Evolutionary conservation across 2,797 vertebrate genomes (phyloP).

Genomic region (Morus bassanus): DNA sequence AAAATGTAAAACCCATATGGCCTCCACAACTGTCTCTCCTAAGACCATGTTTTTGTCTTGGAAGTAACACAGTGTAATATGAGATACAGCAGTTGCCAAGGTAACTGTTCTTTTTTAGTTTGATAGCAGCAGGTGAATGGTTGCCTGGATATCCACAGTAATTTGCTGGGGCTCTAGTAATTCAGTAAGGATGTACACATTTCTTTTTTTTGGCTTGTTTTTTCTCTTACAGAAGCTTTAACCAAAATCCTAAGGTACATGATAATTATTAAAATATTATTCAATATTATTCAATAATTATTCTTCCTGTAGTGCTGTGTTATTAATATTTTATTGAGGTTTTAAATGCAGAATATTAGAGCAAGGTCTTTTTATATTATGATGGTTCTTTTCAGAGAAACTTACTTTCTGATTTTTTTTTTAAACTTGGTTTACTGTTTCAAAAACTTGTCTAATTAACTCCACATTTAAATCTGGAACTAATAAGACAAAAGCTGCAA

Average conservation of each 20-base stretch:
- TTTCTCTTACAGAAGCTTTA: not conserved
- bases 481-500: not conserved
- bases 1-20: not conserved
- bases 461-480: not conserved
- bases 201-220: not conserved
- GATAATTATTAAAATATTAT: not conserved
- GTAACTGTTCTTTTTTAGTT: conserved; percentile 57
- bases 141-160: conserved; percentile 47
- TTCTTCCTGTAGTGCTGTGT: not conserved
- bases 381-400: not conserved
- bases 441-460: not conserved
- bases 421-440: not conserved
- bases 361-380: not conserved
- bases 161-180: conserved; percentile 13
- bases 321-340: not conserved
- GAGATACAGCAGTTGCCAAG: conserved; percentile 68
- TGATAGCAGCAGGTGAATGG: conserved; percentile 32
- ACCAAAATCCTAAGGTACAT: not conserved
- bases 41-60: conserved; percentile 5
- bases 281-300: not conserved
- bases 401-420: not conserved
- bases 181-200: not conserved
- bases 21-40: not conserved
- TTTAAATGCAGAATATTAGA: not conserved
- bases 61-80: not conserved